Evolutionary conservation across 1,140 invertebrate genomes (phyloP).

Genomic region (Agrypnia vestita): DNA sequence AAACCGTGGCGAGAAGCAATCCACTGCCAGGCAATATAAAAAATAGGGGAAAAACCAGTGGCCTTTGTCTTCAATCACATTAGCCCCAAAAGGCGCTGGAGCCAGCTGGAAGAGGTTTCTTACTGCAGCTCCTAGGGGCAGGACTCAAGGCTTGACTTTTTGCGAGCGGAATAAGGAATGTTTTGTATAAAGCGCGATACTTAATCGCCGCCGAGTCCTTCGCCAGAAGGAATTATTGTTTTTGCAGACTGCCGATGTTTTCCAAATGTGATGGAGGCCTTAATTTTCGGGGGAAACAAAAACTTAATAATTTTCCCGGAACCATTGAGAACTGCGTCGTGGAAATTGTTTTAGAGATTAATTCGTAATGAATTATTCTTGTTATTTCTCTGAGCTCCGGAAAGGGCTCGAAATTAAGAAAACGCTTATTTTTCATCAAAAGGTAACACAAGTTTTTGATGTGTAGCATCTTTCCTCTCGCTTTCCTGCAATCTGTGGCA

Average conservation of each 20-base stretch:
- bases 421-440: too few relatives aligned
- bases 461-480: too few relatives aligned
- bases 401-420: too few relatives aligned
- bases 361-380: too few relatives aligned
- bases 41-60: conserved; percentile 6
- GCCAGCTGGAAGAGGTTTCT: conserved; percentile 9
- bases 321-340: neutral
- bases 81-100: conserved; percentile 17
- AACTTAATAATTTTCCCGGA: neutral
- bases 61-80: conserved; percentile 29
- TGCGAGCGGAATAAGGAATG: neutral
- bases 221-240: conserved; percentile 20
- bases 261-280: conserved; percentile 1
- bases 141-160: conserved; percentile 1
- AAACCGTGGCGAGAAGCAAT: conserved; percentile 9
- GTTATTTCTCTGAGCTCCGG: too few relatives aligned
- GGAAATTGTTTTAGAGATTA: neutral
- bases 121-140: neutral
- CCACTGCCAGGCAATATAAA: neutral
- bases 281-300: neutral
- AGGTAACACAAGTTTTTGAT: too few relatives aligned
- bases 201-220: neutral
- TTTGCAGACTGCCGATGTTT: conserved; percentile 18
- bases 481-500: too few relatives aligned
- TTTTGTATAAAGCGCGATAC: conserved; percentile 16